phyloP scores from a whole-genome alignment of 2,888 invertebrate species.

The Eutolmus rufibarbis region DNA sequence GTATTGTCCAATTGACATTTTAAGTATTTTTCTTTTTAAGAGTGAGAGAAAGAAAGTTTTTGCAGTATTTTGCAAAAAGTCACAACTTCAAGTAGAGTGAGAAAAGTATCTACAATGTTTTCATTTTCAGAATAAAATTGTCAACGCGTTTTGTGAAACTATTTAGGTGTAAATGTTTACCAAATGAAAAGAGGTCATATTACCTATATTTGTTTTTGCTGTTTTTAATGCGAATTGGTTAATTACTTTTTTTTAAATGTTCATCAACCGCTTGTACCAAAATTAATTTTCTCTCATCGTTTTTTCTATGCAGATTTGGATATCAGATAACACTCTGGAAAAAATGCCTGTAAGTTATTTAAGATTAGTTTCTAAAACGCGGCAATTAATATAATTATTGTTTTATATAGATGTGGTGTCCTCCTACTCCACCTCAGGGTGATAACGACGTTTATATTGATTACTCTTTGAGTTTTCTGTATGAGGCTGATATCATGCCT shows the following conservation, averaged over 20 bases:
- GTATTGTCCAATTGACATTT: too few species aligned
- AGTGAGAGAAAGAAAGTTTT: too few species aligned
- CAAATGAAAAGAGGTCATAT: not conserved
- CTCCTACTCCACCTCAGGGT: slow-evolving; percentile 94
- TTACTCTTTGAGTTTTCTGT: slow-evolving; percentile 82
- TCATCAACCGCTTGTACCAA: not conserved
- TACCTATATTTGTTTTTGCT: not conserved
- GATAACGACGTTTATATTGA: slow-evolving; percentile 93
- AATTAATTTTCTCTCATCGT: not conserved
- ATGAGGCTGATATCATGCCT: slow-evolving; percentile 77
- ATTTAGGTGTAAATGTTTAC: not conserved
- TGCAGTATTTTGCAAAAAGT: too few species aligned
- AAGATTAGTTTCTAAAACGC: not conserved
- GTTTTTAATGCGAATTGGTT: not conserved
- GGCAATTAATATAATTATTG: slow-evolving; percentile 13
- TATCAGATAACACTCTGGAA: slow-evolving; percentile 74
- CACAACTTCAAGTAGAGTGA: too few species aligned
- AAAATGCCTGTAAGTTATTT: slow-evolving; percentile 80
- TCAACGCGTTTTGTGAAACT: not conserved
- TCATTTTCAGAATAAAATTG: not conserved
- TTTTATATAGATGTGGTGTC: slow-evolving; percentile 89
- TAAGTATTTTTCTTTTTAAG: too few species aligned
- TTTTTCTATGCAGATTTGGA: slow-evolving; percentile 72
- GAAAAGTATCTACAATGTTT: not conserved
- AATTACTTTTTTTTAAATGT: not conserved